A percentile compares a stretch with the other conserved stretches of the same genome.
Evolutionary conservation across 2,797 vertebrate species (phyloP).

Genomic region (Phoxinus dragarum): DNA sequence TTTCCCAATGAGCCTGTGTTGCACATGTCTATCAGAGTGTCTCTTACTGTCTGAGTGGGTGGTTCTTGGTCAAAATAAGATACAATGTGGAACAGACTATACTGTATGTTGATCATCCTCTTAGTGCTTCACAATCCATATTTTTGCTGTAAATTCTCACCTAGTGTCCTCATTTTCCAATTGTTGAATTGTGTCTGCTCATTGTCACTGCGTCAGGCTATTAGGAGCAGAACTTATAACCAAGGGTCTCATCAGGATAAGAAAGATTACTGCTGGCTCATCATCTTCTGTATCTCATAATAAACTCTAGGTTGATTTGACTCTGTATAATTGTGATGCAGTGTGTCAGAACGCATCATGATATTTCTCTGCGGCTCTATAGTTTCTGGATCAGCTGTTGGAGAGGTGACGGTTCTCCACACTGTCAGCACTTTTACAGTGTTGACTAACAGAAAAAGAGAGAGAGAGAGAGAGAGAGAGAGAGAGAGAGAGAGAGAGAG

Average conservation of each 20-base stretch:
- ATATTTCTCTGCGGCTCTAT: conserved; percentile 11
- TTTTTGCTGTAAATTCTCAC: neutral
- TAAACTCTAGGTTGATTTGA: conserved; percentile 8
- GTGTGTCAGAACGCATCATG: conserved; percentile 24
- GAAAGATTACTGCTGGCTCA: conserved; percentile 18
- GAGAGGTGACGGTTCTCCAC: conserved; percentile 9
- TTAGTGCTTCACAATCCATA: too few species aligned
- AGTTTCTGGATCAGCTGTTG: conserved; percentile 31
- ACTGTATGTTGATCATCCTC: neutral
- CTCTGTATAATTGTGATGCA: conserved; percentile 7
- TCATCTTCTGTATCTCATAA: neutral
- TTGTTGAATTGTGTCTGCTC: conserved; percentile 2
- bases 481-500: conserved; percentile 7
- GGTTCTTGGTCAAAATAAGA: neutral
- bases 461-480: conserved; percentile 1
- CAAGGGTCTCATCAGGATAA: conserved; percentile 31
- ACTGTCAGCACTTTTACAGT: conserved; percentile 50
- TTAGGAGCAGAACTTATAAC: neutral
- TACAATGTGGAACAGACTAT: neutral
- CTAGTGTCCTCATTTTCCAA: neutral
- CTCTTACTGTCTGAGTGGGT: neutral
- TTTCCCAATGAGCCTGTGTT: neutral
- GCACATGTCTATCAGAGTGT: neutral
- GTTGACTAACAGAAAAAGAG: conserved; percentile 42
- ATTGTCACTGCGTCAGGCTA: conserved; percentile 1